Base-by-base conservation (phyloP, 2,888 invertebrate species). In the Agriopis aurantiaria region DNA sequence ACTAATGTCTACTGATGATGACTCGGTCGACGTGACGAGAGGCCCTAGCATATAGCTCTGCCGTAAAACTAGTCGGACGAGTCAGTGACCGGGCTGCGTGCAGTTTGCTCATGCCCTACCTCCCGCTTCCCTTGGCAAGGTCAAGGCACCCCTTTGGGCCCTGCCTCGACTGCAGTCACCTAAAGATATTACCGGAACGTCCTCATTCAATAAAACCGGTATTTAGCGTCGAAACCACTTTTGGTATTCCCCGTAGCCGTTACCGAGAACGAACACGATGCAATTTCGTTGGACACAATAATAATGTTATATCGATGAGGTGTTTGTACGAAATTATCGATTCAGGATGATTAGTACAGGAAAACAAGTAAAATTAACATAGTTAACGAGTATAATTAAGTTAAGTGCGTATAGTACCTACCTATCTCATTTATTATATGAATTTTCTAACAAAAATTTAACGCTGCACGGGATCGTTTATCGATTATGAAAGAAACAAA, bases 51-150 rank as follows among this genome's bases (percentile, higher is more conserved):
- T 79, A 81, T 83, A 80, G 79, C 80, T 80, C 84, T 82, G 80
- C 82, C 82, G 82, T 79, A 78, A 84, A 90, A 90, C 89, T 85
- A 82, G 91, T 89, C 80, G 71, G 80, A 75, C 85, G 79, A 88
- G 93, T 92, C 90, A 88, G 85, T 88, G 90, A 91, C 91, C 91
- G 91, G 75, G 72, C 79, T 78, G 81, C 80, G 79, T 85, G 82
- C 82, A 81, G 80, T 82, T 80, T 74, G 78, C 77, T 75, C 75
- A 72, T 77, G 80, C 79, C 75, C 63, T 68, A 58, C 75, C 77
- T 84, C 87, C 84, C 86, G 76, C 78, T 75, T 75, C 82, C 85
- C 89, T 88, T 81, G 83, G 81, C 92, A 93, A 93, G 93, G 93
- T 92, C 92, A 92, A 88, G 82, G 81, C 80, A 86, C 82, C 82